A percentile compares a stretch with the other conserved stretches of the same genome.
These are phyloP conservation scores for Rhingia campestris DNA, from an alignment of 2,888 invertebrate genomes.

Conservation along the genomic window DNA sequence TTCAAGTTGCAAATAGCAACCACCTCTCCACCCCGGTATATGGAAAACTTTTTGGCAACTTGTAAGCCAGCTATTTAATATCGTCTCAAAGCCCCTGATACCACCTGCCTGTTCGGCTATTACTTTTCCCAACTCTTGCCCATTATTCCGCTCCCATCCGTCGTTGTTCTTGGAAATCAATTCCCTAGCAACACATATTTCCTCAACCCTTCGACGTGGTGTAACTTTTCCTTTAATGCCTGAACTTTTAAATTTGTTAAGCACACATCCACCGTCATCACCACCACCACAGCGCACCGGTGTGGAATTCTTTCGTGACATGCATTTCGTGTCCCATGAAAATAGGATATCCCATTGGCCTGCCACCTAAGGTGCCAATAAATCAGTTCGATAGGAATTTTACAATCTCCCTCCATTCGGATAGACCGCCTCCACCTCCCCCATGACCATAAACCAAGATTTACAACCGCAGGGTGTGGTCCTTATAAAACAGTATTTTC, in stretches of 20 bases:
- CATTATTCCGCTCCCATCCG: slow-evolving; percentile 12
- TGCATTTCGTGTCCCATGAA: slow-evolving; percentile 69
- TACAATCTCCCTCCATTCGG: slow-evolving; percentile 25
- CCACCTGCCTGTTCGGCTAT: slow-evolving; percentile 31
- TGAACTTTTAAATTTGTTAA: slow-evolving; percentile 69
- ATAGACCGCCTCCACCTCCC: neutral
- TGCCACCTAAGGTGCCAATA: slow-evolving; percentile 70
- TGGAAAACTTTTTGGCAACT: neutral
- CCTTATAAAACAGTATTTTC: slow-evolving; percentile 39
- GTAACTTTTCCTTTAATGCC: slow-evolving; percentile 58
- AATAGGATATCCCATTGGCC: slow-evolving; percentile 69
- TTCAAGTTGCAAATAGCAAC: too few species aligned
- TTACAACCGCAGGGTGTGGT: slow-evolving; percentile 60
- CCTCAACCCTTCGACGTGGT: slow-evolving; percentile 3
- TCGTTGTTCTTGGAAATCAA: slow-evolving; percentile 41
- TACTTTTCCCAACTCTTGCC: slow-evolving; percentile 52
- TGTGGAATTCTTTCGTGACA: slow-evolving; percentile 64
- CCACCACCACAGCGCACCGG: slow-evolving; percentile 31
- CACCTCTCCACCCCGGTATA: neutral
- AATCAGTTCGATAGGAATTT: slow-evolving; percentile 72
- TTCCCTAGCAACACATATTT: slow-evolving; percentile 45
- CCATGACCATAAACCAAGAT: slow-evolving; percentile 50
- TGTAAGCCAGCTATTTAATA: slow-evolving; percentile 28
- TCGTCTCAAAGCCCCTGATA: slow-evolving; percentile 33
- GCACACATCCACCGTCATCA: too few species aligned